These are phyloP conservation scores for Myodes glareolus DNA, from an alignment of 2,113 vertebrate genomes.

Conservation along the genomic window DNA sequence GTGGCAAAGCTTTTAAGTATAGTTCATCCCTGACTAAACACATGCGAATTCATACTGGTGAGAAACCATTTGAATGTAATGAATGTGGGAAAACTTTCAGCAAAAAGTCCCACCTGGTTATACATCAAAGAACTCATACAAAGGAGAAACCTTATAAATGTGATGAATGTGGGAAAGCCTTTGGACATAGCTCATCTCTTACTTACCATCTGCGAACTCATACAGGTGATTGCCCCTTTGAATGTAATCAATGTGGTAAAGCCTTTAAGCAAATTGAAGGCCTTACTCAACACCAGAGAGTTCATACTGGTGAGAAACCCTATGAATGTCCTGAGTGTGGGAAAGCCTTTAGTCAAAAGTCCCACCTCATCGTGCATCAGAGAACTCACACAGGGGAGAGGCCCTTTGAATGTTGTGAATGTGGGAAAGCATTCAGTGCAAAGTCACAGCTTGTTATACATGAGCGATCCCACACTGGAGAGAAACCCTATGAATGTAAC, in stretches of 20 bases:
- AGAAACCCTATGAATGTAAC: constrained; percentile 92
- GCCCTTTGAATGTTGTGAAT: constrained; percentile 82
- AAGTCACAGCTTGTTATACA: constrained; percentile 92
- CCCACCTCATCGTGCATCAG: constrained; percentile 82
- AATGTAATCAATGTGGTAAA: constrained; percentile 79
- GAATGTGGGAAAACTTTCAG: constrained; percentile 81
- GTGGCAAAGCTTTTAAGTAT: constrained; percentile 80
- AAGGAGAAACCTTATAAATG: constrained; percentile 85
- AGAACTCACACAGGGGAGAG: constrained; percentile 83
- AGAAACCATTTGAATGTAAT: constrained; percentile 79
- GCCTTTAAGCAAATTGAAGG: constrained; percentile 79
- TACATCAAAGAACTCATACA: constrained; percentile 80
- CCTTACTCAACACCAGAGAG: constrained; percentile 78
- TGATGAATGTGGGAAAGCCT: constrained; percentile 86
- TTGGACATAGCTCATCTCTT: constrained; percentile 79
- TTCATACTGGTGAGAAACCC: constrained; percentile 82
- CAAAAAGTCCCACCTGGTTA: constrained; percentile 76
- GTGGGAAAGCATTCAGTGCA: constrained; percentile 88
- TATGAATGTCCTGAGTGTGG: constrained; percentile 81
- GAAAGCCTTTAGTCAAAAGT: constrained; percentile 81
- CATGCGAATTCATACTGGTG: constrained; percentile 80
- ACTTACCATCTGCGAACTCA: constrained; percentile 79
- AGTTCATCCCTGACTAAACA: constrained; percentile 82
- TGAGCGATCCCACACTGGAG: constrained; percentile 91
- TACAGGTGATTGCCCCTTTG: constrained; percentile 80